phyloP scores from a whole-genome alignment of 2,888 invertebrate species.

The Malthinus flaveolus region DNA sequence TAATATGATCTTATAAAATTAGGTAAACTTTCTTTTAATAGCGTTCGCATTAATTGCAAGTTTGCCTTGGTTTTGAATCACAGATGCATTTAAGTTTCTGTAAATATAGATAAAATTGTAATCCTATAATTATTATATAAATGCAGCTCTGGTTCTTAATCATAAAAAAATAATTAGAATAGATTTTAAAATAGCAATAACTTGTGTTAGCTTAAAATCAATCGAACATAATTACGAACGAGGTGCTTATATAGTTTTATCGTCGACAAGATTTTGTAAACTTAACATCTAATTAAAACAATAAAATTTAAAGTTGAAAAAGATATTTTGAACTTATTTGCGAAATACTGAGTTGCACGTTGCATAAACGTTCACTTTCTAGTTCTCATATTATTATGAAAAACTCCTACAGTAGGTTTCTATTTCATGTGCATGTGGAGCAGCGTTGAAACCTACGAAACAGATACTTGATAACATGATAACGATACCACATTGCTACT shows the following conservation, averaged over 20 bases:
- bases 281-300: slow-evolving; percentile 17
- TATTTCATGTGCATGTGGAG: no score
- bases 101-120: slow-evolving; percentile 32
- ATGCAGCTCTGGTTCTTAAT: slow-evolving; percentile 49
- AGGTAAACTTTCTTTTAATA: slow-evolving; percentile 12
- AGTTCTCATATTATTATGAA: no score
- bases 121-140: slow-evolving; percentile 34
- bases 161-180: slow-evolving; percentile 9
- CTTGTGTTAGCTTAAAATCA: neutral
- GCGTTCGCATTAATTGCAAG: slow-evolving; percentile 3
- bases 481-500: no score
- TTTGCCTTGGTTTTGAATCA: slow-evolving; percentile 49
- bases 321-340: no score
- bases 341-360: no score
- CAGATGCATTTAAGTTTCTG: slow-evolving; percentile 45
- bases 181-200: slow-evolving; percentile 3
- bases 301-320: slow-evolving; percentile 1
- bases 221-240: slow-evolving; percentile 13
- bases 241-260: slow-evolving; percentile 26
- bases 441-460: no score
- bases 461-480: no score
- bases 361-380: no score
- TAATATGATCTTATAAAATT: slow-evolving; percentile 1
- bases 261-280: slow-evolving; percentile 14
- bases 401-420: no score